phyloP scores from a whole-genome alignment of 2,888 invertebrate species.

The Drosophila flavopinicola region DNA sequence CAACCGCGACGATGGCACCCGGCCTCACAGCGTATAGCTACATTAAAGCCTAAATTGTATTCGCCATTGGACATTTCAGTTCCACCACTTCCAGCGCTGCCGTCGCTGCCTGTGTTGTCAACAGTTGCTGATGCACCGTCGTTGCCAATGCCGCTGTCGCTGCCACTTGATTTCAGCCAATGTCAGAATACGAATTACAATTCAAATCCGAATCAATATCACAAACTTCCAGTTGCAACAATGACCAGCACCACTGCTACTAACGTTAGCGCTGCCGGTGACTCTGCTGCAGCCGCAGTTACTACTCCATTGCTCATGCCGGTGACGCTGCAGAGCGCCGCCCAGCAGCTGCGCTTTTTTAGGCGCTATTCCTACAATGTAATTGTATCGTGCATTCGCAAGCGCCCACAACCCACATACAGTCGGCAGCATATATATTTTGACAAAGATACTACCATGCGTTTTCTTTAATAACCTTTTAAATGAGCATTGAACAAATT shows the following conservation, averaged over 20 bases:
- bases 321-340: constrained; percentile 79
- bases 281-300: constrained; percentile 19
- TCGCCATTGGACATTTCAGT: constrained; percentile 64
- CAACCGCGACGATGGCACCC: constrained; percentile 44
- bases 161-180: constrained; percentile 66
- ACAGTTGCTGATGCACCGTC: constrained; percentile 17
- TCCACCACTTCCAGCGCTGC: constrained; percentile 37
- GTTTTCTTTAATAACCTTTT: no score
- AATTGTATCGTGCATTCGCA: constrained; percentile 82
- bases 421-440: no score
- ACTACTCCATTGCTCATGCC: constrained; percentile 70
- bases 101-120: constrained; percentile 3
- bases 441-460: no score
- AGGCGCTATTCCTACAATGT: constrained; percentile 83
- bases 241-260: constrained; percentile 19
- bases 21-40: constrained; percentile 33
- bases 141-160: constrained; percentile 53
- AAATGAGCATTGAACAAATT: no score
- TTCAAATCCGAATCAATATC: constrained; percentile 13
- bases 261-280: constrained; percentile 5
- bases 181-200: constrained; percentile 16
- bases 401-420: constrained; percentile 39
- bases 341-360: constrained; percentile 82
- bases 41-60: constrained; percentile 58
- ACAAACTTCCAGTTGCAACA: constrained; percentile 27